phyloP scores from a whole-genome alignment of 2,113 vertebrate species.

The Galemys pyrenaicus region DNA sequence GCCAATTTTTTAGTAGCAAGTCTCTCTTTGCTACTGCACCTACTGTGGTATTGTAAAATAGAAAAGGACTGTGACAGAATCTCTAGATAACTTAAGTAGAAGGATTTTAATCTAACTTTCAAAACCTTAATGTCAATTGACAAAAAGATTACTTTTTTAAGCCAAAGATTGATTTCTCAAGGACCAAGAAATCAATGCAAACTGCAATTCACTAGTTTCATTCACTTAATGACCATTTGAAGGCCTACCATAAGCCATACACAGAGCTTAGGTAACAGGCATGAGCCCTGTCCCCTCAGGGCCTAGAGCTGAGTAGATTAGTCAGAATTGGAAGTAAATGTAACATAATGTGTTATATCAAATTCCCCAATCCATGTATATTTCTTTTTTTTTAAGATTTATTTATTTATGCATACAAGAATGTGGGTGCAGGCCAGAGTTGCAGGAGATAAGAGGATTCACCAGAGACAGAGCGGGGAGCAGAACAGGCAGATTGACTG shows the following conservation, averaged over 20 bases:
- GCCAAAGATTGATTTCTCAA: not conserved
- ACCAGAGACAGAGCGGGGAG: no score
- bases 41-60: not conserved
- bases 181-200: not conserved
- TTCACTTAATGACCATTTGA: not conserved
- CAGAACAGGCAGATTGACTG: no score
- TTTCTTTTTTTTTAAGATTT: not conserved
- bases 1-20: not conserved
- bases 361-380: not conserved
- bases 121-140: not conserved
- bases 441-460: no score
- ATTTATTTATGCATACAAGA: no score
- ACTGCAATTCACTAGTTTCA: not conserved
- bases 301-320: not conserved
- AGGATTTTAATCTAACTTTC: not conserved
- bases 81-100: not conserved
- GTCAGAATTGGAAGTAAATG: not conserved
- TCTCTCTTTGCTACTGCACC: constrained; percentile 11
- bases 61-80: not conserved
- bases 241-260: not conserved
- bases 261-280: not conserved
- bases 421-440: no score
- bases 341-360: not conserved
- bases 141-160: not conserved
- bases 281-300: not conserved